Percentiles rank a stretch among this genome's conserved stretches.
phyloP scores from a whole-genome alignment of 64 coral and sea anemone species.

The Dendronephthya gigantea region DNA sequence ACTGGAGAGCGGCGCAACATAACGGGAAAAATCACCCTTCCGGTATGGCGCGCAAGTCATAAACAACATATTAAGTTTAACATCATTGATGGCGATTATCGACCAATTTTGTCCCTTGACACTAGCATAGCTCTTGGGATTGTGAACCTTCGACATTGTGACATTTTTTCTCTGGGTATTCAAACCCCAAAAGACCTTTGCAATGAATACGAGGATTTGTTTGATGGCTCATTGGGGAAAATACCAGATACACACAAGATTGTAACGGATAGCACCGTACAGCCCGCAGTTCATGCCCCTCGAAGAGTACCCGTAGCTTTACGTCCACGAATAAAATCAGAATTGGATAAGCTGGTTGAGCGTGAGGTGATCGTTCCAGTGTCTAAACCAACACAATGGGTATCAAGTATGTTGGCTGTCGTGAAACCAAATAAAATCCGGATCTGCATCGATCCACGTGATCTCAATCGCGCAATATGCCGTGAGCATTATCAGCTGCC shows the following conservation, averaged over 20 bases:
- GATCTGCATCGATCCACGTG: slow-evolving; percentile 17
- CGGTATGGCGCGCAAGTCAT: too few relatives aligned
- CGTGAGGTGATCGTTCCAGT: slow-evolving; percentile 20
- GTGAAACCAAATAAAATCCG: slow-evolving; percentile 37
- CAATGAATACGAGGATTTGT: not conserved
- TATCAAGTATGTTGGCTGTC: slow-evolving; percentile 24
- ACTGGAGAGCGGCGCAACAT: too few relatives aligned
- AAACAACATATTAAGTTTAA: too few relatives aligned
- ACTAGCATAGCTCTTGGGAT: slow-evolving; percentile 14
- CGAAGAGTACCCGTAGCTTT: slow-evolving; percentile 23
- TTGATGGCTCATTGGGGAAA: slow-evolving; percentile 1
- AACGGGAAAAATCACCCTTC: too few relatives aligned
- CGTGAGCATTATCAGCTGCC: slow-evolving; percentile 31
- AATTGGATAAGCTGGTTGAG: slow-evolving; percentile 23
- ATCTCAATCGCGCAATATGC: not conserved
- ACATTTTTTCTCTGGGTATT: not conserved
- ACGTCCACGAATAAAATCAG: slow-evolving; percentile 19
- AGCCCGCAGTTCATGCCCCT: slow-evolving; percentile 12
- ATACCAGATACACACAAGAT: not conserved
- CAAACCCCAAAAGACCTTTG: not conserved
- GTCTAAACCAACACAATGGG: too few relatives aligned
- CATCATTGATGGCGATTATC: slow-evolving; percentile 24
- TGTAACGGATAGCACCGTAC: not conserved
- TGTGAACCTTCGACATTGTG: slow-evolving; percentile 5
- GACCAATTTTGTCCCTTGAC: slow-evolving; percentile 19